These are phyloP conservation scores for Tricholauxania praeusta DNA, from an alignment of 2,888 invertebrate genomes.

Conservation along the genomic window DNA sequence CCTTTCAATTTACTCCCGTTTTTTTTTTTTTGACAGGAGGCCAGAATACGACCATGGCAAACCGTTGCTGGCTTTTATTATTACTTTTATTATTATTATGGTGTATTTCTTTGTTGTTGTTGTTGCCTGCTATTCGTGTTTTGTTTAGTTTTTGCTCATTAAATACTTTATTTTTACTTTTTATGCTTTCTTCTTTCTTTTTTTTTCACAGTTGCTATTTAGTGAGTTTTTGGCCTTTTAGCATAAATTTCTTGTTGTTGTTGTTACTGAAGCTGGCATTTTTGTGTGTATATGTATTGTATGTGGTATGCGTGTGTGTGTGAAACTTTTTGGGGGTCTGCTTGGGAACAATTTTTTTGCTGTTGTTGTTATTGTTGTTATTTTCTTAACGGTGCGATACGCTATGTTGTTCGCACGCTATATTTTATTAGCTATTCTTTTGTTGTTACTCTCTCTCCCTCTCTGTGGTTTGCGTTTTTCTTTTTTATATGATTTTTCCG, in stretches of 20 bases:
- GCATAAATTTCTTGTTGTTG: slow-evolving; percentile 23
- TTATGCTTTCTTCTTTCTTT: slow-evolving; percentile 20
- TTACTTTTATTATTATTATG: neutral
- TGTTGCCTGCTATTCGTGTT: slow-evolving; percentile 12
- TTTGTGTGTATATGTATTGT: neutral
- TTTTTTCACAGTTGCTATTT: slow-evolving; percentile 26
- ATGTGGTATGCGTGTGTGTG: neutral
- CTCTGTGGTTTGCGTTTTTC: too few species aligned
- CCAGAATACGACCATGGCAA: too few species aligned
- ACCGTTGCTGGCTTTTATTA: slow-evolving; percentile 4
- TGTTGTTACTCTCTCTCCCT: too few species aligned
- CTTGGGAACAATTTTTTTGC: slow-evolving; percentile 9
- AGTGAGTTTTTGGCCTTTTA: slow-evolving; percentile 29
- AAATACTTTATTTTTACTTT: slow-evolving; percentile 29
- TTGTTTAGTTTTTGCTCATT: slow-evolving; percentile 24
- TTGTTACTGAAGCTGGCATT: neutral
- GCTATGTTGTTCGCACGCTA: slow-evolving; percentile 30
- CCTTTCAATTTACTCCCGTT: too few species aligned
- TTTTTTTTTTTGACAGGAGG: too few species aligned
- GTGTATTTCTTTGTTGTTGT: slow-evolving; percentile 10
- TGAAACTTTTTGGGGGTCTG: slow-evolving; percentile 17
- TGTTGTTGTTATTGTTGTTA: neutral
- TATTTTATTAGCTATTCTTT: neutral
- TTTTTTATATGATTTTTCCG: too few species aligned
- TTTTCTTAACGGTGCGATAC: slow-evolving; percentile 20